Conservation (phyloP, 2,113 vertebrate species). For the Tachysurus vachellii region DNA sequence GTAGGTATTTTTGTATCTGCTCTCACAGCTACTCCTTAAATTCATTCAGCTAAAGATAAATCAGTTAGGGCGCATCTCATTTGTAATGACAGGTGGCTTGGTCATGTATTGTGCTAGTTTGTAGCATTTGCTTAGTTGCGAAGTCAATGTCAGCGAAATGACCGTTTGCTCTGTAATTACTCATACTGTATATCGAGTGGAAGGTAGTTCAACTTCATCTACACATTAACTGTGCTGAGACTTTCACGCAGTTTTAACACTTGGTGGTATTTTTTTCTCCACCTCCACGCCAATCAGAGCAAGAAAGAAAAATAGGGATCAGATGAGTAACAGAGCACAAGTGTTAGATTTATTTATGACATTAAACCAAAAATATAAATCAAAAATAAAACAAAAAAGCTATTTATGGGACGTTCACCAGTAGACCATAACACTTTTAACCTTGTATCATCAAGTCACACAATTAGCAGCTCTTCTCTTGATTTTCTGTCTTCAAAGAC, state of each 20-base stretch:
- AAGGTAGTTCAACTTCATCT: background rate
- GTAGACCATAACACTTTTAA: background rate
- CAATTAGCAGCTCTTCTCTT: background rate
- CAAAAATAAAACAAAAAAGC: background rate
- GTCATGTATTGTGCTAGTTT: background rate
- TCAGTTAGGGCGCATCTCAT: background rate
- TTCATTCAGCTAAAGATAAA: background rate
- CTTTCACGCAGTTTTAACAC: background rate
- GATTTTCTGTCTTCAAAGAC: background rate
- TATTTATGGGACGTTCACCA: no score
- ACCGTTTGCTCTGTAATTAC: background rate
- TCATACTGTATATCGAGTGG: background rate
- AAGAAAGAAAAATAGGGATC: no score
- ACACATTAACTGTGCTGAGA: background rate
- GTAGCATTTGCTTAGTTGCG: background rate
- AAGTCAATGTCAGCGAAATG: background rate
- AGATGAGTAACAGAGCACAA: no score
- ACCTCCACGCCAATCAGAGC: background rate
- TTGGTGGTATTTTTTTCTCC: background rate
- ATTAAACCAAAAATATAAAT: background rate
- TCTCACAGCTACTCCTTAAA: background rate
- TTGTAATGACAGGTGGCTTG: background rate
- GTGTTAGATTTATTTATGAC: background rate
- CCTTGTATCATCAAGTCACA: background rate
- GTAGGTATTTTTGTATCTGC: background rate